Base-by-base conservation (phyloP, 2,797 vertebrate species). In the Lepus oiostolus region DNA sequence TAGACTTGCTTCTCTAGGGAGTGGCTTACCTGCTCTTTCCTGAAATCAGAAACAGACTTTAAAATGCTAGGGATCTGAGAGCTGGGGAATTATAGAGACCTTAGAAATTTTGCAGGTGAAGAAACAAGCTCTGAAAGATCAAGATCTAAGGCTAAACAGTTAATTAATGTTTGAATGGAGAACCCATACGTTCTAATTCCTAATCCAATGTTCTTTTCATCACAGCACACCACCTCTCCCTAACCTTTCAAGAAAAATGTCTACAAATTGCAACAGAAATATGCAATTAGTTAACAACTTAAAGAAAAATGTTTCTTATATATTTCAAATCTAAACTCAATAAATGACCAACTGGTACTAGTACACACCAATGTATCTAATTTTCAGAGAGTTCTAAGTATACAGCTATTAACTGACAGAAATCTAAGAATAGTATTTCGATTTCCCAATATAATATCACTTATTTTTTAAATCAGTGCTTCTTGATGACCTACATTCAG, bases 31-130 rank as follows among this genome's bases (percentile, higher is more conserved):
- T 70, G 75, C 35, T 74, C 85, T 77, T 87, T 17, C 38, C 58
- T 92, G 62, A 93, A 90, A 92, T 92, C 32, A 81, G 54, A 92
- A 83, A 90, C 9, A 93, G 42, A 68, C 38, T 92, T 96, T 76
- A 75, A 83, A 74, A 76, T 60, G 79, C 35, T 13, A 74, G n/a
- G 54, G 91, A 81, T 71, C 42, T 58, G 32, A 75, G 0, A 68
- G 71, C 82, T 68, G 79, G 63, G 60, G 16, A 85, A 88, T 8
- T 76, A 6, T 72, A 74, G 96, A 93, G 52, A 68, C 1, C 38
- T 77, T 22, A 79, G 62, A 93, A 83, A 87, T 82, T 79, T 75
- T 88, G 52, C 47, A 93, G 21, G 47, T 90, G 35, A 96, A 93
- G 60, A 95, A 79, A 77, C 10, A 91, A 91, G 32, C 42, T 28